Evolutionary conservation across 2,113 vertebrate species (phyloP), one percentile per base, ranked within the genome.

Genomic region (Oryctolagus cuniculus): DNA sequence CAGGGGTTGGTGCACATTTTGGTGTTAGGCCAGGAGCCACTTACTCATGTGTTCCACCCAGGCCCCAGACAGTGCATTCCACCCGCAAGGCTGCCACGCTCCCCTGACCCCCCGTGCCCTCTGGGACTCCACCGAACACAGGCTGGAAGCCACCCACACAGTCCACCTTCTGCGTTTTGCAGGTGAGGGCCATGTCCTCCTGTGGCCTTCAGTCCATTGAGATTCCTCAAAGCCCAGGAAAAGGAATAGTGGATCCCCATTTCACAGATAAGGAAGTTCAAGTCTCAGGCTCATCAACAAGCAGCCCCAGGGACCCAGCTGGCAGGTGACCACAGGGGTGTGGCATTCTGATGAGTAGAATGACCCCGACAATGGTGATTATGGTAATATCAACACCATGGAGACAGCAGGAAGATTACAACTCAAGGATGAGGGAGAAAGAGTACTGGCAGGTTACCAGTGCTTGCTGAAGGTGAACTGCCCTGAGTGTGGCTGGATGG

Each of bases 371-470:
- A 34, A 29, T 38, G 55, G 58, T 24, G 16, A 63, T 1, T 34
- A 11, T n/a, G 66, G 34, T 3, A 15, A n/a, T 24, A 5, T 55
- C 19, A 2, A 1, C 0, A 7, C 61, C 55, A 10, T 1, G n/a
- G 82, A 73, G 36, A 44, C 6, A 44, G 11, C n/a, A 1, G 51
- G 34, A 73, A 58, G 49, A 25, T 61, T 15, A 31, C 1, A 67
- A 8, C 61, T 21, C 6, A 63, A 51, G 44, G 6, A 44, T 7
- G 44, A 44, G 44, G 44, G 44, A 44, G 44, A 44, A 64, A 61
- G 6, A 49, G 49, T 4, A 9, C 63, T 89, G 55, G 34, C 8
- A 7, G 38, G 29, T 38, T 58, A 36, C 25, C n/a, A 66, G 5
- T 0, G 4, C 63, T 85, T n/a, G 3, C 0, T 58, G 36, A 73